phyloP scores from a whole-genome alignment of 2,888 invertebrate species.

The Agonopterix heracliana region DNA sequence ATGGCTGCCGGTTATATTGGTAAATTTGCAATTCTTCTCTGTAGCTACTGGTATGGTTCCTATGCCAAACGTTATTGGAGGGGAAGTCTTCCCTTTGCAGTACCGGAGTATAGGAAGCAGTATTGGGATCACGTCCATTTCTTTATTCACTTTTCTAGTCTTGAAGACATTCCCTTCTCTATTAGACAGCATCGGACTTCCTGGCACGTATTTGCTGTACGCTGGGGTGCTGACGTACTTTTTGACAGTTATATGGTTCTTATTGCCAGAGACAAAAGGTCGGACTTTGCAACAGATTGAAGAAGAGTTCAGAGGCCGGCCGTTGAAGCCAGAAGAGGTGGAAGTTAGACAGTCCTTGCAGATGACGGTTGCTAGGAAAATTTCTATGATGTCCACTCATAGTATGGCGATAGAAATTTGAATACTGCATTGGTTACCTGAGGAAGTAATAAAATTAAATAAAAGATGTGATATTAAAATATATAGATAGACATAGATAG shows the following conservation, averaged over 20 bases:
- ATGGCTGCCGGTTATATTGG: slow-evolving; percentile 63
- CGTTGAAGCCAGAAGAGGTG: slow-evolving; percentile 33
- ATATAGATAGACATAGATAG: no score
- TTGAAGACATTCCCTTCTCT: slow-evolving; percentile 78
- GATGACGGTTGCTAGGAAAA: slow-evolving; percentile 21
- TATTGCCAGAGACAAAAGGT: slow-evolving; percentile 80
- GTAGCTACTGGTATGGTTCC: slow-evolving; percentile 77
- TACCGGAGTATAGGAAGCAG: slow-evolving; percentile 78
- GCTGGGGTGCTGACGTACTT: slow-evolving; percentile 65
- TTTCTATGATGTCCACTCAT: slow-evolving; percentile 24
- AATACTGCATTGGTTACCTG: not conserved
- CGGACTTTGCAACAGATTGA: slow-evolving; percentile 80
- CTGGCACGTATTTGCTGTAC: slow-evolving; percentile 76
- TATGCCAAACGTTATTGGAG: slow-evolving; percentile 81
- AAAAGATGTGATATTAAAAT: no score
- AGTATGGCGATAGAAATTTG: not conserved
- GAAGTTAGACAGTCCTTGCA: slow-evolving; percentile 39
- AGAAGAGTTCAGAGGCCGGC: slow-evolving; percentile 60
- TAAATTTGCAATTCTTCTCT: slow-evolving; percentile 72
- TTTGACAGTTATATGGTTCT: slow-evolving; percentile 69
- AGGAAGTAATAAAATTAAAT: not conserved
- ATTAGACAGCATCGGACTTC: slow-evolving; percentile 62
- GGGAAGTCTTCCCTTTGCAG: slow-evolving; percentile 79
- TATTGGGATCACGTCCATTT: slow-evolving; percentile 73
- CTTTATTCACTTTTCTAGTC: slow-evolving; percentile 75